Base-by-base conservation (phyloP, 2,113 vertebrate genomes). In the Diglossa brunneiventris region DNA sequence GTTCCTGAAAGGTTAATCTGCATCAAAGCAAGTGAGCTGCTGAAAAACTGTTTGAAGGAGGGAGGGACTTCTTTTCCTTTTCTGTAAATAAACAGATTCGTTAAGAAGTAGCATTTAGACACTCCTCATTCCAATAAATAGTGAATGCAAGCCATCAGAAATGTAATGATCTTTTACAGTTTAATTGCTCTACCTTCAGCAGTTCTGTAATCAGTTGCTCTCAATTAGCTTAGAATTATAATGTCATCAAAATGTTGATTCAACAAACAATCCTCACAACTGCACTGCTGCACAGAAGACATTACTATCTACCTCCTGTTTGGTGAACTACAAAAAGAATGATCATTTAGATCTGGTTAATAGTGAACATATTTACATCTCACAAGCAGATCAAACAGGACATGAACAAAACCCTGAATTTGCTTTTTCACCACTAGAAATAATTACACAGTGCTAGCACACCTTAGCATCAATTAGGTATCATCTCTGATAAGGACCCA, bases 1-100 rank as follows among this genome's bases (percentile, higher is more conserved):
- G 99, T 99, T 97, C 99, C 99, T 9, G 99, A 99, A 96, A 99
- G 97, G 90, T 98, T 99, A 97, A 99, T 98, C 92, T 98, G 98
- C 93, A 96, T 98, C 97, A 99, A 98, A 93, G 98, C 98, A 97
- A 98, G 89, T 31, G 98, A 99, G 64, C 99, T 99, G 97, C 99
- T 99, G 97, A 99, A 99, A 97, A 99, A 99, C 95, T 99, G 99
- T 96, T 99, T 99, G 96, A 99, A 99, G 17, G 99, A 98, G 1
- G 98, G 98, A 56, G 99, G 98, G 6, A 99, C 98, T 84, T 99
- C 99, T 98, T 99, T 99, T 82, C 99, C 98, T 98, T 99, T 99
- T 97, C 99, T 99, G 95, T 44, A 96, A 95, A 62, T 64, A 89
- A 96, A 94, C 26, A 92, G 46, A 87, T 70, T 69, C 11, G 53